A percentile compares a stretch with the other conserved stretches of the same genome.
Conservation (phyloP, 2,888 invertebrate genomes). For the Tachina grossa region DNA sequence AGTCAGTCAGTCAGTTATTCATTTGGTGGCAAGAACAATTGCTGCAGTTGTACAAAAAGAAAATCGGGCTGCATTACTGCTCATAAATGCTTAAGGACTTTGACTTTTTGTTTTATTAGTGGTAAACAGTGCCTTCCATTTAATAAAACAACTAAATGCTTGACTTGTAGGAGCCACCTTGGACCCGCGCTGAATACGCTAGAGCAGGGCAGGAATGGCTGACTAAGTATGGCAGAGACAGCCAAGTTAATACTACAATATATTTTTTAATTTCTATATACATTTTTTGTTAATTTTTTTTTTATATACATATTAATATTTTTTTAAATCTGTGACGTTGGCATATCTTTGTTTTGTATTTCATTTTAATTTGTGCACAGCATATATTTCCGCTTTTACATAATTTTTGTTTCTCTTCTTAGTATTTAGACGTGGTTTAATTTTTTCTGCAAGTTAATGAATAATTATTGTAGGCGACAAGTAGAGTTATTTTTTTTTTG, state of each 20-base stretch:
- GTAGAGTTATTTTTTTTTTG: conserved; percentile 47
- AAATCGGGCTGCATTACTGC: conserved; percentile 70
- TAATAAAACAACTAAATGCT: conserved; percentile 65
- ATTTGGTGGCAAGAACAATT: conserved; percentile 54
- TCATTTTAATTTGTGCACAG: conserved; percentile 64
- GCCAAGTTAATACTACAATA: conserved; percentile 64
- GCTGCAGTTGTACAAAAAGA: conserved; percentile 54
- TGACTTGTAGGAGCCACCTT: conserved; percentile 66
- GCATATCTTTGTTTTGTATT: conserved; percentile 73
- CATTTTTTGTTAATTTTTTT: conserved; percentile 74
- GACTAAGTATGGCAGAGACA: conserved; percentile 48
- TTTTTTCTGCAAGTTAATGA: conserved; percentile 68
- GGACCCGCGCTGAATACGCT: conserved; percentile 1
- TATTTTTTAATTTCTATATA: conserved; percentile 77
- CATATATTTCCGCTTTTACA: conserved; percentile 66
- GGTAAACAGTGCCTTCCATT: conserved; percentile 74
- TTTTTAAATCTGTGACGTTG: conserved; percentile 75
- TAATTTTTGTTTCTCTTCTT: conserved; percentile 1
- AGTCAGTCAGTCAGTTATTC: conserved; percentile 35
- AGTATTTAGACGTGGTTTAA: conserved; percentile 24
- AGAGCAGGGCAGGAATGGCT: not conserved
- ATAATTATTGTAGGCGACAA: conserved; percentile 72
- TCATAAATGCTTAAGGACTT: conserved; percentile 81
- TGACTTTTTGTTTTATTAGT: conserved; percentile 81
- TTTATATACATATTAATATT: conserved; percentile 57